These are phyloP conservation scores for Trichomalopsis sarcophagae DNA, from an alignment of 1,140 invertebrate species.

Conservation along the genomic window DNA sequence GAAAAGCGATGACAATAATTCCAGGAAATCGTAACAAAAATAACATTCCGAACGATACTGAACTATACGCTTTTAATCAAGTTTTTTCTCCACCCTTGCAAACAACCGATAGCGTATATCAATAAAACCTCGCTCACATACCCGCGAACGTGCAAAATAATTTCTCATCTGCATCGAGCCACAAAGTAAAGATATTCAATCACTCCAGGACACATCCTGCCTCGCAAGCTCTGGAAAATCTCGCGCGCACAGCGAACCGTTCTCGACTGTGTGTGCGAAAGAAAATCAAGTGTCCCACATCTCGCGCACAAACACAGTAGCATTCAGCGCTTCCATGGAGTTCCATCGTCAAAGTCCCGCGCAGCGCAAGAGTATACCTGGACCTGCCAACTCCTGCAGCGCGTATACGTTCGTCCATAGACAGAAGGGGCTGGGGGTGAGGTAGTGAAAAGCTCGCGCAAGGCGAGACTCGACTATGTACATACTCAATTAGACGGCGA, in stretches of 20 bases:
- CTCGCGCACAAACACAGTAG: too few relatives aligned
- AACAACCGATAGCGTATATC: too few relatives aligned
- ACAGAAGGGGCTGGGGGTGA: neutral
- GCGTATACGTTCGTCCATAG: neutral
- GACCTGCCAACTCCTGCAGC: neutral
- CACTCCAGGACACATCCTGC: too few relatives aligned
- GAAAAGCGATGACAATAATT: too few relatives aligned
- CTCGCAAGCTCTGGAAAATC: neutral
- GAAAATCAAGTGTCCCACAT: neutral
- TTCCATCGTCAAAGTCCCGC: neutral
- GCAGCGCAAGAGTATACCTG: neutral
- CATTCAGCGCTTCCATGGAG: neutral
- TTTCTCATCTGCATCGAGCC: neutral
- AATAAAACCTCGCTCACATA: too few relatives aligned
- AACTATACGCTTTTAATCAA: too few relatives aligned
- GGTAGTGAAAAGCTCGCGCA: conserved; percentile 12
- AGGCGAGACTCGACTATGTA: conserved; percentile 32
- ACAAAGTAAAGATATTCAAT: neutral
- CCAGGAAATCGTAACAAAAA: too few relatives aligned
- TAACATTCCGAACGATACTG: too few relatives aligned
- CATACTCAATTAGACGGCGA: conserved; percentile 47
- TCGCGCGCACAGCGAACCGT: neutral
- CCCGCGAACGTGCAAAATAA: neutral
- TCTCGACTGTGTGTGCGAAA: neutral
- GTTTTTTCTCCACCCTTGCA: too few relatives aligned